Evolutionary conservation across 2,797 vertebrate species (phyloP).

Genomic region (Fundulus diaphanus): DNA sequence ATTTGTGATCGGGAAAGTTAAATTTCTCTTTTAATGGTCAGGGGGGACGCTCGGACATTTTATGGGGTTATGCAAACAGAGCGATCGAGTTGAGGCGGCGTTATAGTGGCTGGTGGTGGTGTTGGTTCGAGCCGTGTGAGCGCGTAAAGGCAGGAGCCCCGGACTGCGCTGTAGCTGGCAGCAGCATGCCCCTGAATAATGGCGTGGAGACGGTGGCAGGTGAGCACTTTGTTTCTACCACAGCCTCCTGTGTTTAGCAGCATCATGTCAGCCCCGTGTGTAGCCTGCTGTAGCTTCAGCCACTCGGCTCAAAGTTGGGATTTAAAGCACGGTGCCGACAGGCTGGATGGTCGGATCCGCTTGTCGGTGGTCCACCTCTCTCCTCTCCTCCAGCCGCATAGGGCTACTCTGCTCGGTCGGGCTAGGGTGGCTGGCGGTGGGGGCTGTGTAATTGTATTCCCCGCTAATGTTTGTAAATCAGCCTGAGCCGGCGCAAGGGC

Average conservation of each 20-base stretch:
- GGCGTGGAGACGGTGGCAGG: slow-evolving; percentile 60
- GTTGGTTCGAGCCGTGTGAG: slow-evolving; percentile 9
- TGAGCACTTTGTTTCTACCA: slow-evolving; percentile 58
- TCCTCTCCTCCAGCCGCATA: slow-evolving; percentile 73
- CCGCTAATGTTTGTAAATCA: slow-evolving; percentile 93
- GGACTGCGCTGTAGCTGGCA: slow-evolving; percentile 31
- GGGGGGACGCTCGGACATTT: neutral
- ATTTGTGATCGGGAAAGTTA: slow-evolving; percentile 51
- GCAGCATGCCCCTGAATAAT: slow-evolving; percentile 37
- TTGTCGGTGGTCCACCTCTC: slow-evolving; percentile 48
- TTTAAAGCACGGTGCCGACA: slow-evolving; percentile 28
- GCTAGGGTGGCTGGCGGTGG: slow-evolving; percentile 54
- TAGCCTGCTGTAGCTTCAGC: slow-evolving; percentile 9
- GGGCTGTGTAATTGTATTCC: slow-evolving; percentile 89
- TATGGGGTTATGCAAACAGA: neutral
- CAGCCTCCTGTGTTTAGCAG: neutral
- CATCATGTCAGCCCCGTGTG: neutral
- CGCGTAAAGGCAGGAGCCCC: neutral
- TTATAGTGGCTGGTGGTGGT: neutral
- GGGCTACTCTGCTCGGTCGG: slow-evolving; percentile 71
- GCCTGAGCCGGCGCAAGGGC: slow-evolving; percentile 86
- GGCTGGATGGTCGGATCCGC: slow-evolving; percentile 36
- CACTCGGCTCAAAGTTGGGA: slow-evolving; percentile 55
- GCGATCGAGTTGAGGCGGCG: neutral
- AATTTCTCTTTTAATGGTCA: slow-evolving; percentile 2